Evolutionary conservation across 2,113 vertebrate genomes (phyloP), one percentile per base, ranked within the genome.

Genomic region (Bos javanicus): DNA sequence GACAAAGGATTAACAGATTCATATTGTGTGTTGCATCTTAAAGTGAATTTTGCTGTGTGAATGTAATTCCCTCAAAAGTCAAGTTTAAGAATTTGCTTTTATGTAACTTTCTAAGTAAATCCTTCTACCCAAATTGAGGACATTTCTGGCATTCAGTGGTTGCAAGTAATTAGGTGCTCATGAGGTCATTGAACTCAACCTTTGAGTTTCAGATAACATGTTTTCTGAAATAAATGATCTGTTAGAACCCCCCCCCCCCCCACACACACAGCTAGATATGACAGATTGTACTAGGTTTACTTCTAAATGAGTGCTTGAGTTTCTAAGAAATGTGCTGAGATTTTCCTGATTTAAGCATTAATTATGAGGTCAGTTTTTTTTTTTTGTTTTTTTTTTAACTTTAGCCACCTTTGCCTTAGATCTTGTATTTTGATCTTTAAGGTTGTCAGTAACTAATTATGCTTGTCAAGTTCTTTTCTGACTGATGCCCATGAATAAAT

Each of bases 1-100:
- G 80, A 83, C 62, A 95, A 93, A 95, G 46, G 96, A 93, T 96
- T 82, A 94, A 81, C 52, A 91, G 76, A 96, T 92, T 97, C 52
- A 80, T 91, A 30, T 39, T 92, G 60, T 94, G 26, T 81, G 30
- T 80, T 93, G 54, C 81, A 85, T 95, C 59, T 94, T 98, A 91
- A 94, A 97, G 60, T 86, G 50, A 87, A 95, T 91, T 62, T 94
- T 94, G 56, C 71, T 62, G 1, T 88, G 23, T 83, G 67, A 86
- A 28, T 92, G 7, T 64, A 87, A 95, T 93, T 96, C 19, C 46
- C 25, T 97, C 54, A 96, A 60, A 97, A 89, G 87, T 95, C 50
- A 81, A 48, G 64, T 39, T 96, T 48, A 90, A 84, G n/a, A 19
- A 85, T 90, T 93, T 96, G 62, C 30, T 87, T 95, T 96, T 96